These are phyloP conservation scores for Campoletis raptor DNA, from an alignment of 2,888 invertebrate species.

Conservation along the genomic window DNA sequence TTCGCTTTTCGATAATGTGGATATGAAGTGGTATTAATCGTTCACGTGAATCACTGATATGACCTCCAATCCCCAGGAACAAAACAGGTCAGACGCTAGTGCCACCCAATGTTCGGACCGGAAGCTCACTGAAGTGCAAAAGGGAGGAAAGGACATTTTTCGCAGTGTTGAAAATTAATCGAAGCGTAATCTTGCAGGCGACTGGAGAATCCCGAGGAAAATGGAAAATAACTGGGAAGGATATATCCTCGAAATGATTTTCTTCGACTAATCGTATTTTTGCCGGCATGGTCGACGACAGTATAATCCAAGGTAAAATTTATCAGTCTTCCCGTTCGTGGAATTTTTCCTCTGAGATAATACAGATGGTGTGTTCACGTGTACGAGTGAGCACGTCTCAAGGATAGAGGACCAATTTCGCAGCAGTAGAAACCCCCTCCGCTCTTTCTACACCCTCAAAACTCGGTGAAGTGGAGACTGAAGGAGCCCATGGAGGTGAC, in stretches of 20 bases:
- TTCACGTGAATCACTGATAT: neutral
- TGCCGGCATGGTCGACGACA: constrained; percentile 61
- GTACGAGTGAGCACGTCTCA: constrained; percentile 69
- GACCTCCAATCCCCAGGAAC: neutral
- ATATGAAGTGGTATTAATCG: neutral
- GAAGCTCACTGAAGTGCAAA: constrained; percentile 12
- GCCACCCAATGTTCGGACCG: constrained; percentile 36
- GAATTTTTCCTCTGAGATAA: constrained; percentile 32
- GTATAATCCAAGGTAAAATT: constrained; percentile 76
- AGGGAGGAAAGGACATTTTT: neutral
- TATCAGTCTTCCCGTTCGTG: constrained; percentile 69
- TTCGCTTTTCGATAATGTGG: neutral
- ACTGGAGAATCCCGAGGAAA: constrained; percentile 41
- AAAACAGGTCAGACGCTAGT: neutral
- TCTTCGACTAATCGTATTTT: constrained; percentile 63
- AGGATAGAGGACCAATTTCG: constrained; percentile 61
- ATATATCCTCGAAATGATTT: constrained; percentile 72
- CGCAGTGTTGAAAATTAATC: constrained; percentile 4
- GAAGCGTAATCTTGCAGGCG: constrained; percentile 50
- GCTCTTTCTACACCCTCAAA: neutral
- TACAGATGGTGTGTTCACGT: constrained; percentile 21
- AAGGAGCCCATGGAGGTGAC: constrained; percentile 44
- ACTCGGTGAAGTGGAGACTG: constrained; percentile 42
- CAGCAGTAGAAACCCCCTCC: constrained; percentile 44
- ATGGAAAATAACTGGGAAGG: constrained; percentile 29